Percentiles rank a stretch among this genome's conserved stretches.
phyloP scores from a whole-genome alignment of 2,888 invertebrate genomes.

The Pterostichus niger region DNA sequence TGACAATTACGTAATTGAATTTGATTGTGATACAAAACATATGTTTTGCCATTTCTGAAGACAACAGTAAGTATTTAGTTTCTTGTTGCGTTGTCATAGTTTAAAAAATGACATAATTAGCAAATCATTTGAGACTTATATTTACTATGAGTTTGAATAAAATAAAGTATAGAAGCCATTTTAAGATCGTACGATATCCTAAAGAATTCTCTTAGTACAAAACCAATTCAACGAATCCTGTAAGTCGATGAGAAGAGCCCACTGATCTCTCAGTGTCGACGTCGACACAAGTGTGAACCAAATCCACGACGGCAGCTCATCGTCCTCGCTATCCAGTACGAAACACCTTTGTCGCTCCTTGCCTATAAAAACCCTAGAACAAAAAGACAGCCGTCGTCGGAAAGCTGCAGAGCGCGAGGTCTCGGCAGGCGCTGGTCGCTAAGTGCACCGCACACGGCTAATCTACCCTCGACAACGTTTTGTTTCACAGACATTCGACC shows the following conservation, averaged over 20 bases:
- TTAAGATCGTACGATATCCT: neutral
- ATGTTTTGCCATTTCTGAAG: no score
- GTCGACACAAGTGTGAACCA: slow-evolving; percentile 8
- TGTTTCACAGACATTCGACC: neutral
- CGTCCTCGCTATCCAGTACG: neutral
- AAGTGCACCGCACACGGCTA: slow-evolving; percentile 22
- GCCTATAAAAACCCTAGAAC: slow-evolving; percentile 8
- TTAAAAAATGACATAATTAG: no score
- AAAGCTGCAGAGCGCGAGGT: slow-evolving; percentile 7
- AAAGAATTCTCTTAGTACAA: slow-evolving; percentile 18
- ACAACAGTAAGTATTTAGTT: no score
- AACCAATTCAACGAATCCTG: slow-evolving; percentile 37
- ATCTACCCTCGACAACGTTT: slow-evolving; percentile 22
- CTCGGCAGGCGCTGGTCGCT: slow-evolving; percentile 10
- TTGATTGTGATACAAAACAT: neutral
- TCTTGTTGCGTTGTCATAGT: no score
- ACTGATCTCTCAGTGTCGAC: slow-evolving; percentile 33
- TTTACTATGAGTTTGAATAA: no score
- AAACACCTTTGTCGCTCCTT: slow-evolving; percentile 23
- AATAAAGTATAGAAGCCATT: no score
- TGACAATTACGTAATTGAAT: neutral
- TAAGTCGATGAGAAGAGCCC: slow-evolving; percentile 33
- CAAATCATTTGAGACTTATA: no score
- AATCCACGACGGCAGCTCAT: neutral
- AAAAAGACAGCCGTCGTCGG: slow-evolving; percentile 20